Base-by-base conservation (phyloP, 2,888 invertebrate genomes). In the Zygothrica quintamaculata region DNA sequence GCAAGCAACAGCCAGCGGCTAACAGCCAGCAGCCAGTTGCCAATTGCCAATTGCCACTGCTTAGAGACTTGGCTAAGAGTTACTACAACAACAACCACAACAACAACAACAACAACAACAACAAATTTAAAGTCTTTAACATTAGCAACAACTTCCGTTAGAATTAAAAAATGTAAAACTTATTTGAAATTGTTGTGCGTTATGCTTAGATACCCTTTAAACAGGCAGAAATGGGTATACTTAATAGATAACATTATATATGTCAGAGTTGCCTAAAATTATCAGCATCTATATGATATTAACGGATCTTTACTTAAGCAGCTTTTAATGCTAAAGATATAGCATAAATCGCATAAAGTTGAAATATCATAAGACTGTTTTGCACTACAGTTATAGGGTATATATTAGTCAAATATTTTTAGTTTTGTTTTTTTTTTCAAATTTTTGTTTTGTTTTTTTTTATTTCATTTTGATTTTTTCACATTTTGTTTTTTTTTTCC, bases 91-190 rank as follows among this genome's bases (percentile, higher is more conserved):
- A n/a, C n/a, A n/a, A n/a, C n/a, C n/a, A n/a, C n/a, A n/a, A n/a
- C 33, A 47, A 34, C 71, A 66, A 13, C 62, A 57, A 36, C 52
- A 59, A 22, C 42, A 52, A 37, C 48, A 61, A 29, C n/a, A 42
- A 25, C 37, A n/a, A 39, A 7, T 31, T 53, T 15, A 48, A 36
- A 31, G 31, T n/a, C n/a, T n/a, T n/a, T 2, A 36, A 15, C 59
- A 70, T 56, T 65, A 57, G 36, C 55, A 56, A 65, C 71, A 53
- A 80, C 86, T 80, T 80, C 86, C 79, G 79, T 85, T 80, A 80
- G 79, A 80, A 84, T 64, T 43, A 59, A 72, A 43, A 26, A 82
- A n/a, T n/a, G n/a, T n/a, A n/a, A n/a, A 57, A 66, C 42, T 61
- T 47, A 69, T 78, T 84, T 56, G 11, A 40, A 74, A 65, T 68